Evolutionary conservation across 2,113 vertebrate species (phyloP).

Genomic region (Okapia johnstoni): DNA sequence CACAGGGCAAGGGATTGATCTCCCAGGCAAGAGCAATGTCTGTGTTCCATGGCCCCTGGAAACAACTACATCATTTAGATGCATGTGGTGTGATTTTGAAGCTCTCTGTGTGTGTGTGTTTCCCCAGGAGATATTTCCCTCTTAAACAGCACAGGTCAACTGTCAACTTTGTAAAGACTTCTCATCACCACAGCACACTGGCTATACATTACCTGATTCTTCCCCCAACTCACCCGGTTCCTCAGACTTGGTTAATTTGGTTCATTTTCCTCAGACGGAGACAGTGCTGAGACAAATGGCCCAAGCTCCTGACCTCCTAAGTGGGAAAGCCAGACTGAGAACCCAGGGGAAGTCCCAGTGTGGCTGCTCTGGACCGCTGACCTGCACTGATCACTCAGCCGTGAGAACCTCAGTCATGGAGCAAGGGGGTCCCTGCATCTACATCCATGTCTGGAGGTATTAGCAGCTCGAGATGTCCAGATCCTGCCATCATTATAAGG

Average conservation of each 20-base stretch:
- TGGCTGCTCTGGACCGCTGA: no score
- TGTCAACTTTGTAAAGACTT: not conserved
- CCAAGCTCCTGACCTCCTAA: not conserved
- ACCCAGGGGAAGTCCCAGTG: no score
- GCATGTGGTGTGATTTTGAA: not conserved
- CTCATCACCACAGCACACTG: not conserved
- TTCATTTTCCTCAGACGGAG: not conserved
- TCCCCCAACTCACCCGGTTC: not conserved
- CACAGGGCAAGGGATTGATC: not conserved
- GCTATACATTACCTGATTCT: not conserved
- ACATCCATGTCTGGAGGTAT: no score
- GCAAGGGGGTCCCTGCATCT: no score
- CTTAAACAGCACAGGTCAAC: not conserved
- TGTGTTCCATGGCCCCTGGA: not conserved
- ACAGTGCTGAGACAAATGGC: not conserved
- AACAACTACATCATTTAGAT: not conserved
- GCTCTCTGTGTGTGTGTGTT: not conserved
- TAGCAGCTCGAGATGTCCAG: no score
- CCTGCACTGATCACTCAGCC: no score
- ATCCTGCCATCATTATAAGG: no score
- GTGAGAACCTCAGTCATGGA: no score
- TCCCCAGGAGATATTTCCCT: not conserved
- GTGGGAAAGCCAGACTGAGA: not conserved
- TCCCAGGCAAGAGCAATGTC: not conserved
- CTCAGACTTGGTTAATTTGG: not conserved